Base-by-base conservation (phyloP, 2,888 invertebrate genomes). In the Eueremaeus valkanovi region DNA sequence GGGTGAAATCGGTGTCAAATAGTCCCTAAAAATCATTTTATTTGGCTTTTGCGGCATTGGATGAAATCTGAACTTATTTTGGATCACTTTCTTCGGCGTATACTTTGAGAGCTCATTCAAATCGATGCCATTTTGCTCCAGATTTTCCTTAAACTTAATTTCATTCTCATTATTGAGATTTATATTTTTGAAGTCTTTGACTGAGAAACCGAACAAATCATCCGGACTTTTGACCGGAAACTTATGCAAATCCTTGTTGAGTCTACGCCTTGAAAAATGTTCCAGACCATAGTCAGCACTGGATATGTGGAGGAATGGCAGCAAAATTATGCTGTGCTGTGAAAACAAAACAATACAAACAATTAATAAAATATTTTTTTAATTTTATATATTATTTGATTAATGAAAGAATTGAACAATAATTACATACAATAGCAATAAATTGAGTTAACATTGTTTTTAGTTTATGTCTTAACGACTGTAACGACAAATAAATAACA, bases 221-320 rank as follows among this genome's bases (percentile, higher is more conserved):
- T 70, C 70, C 36, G 70, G 70, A 29, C 70, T 70, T 45, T 45
- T 70, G 18, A 70, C 29, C 27, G 40, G 70, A 70, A 45, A 70
- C 0, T 18, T 70, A 13, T 45, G 42, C 18, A 45, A 6, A 8
- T 45, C 70, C 9, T 42, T 3, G 13, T 66, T 66, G 1, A 66
- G 36, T 9, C 63, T 66, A 36, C 6, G 36, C 1, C 31, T 66
- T 5, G 63, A 33, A 9, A 66, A 36, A 21, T 66, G 36, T 0
- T 36, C 63, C 36, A 66, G 21, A 2, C 63, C 63, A 66, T 66
- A 66, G 36, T 66, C 63, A 33, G 63, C 63, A 18, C n/a, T n/a
- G 9, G 13, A 0, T 18, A 16, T 33, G 9, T 13, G 33, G n/a
- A 66, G 5, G 5, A n/a, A 21, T 9, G 63, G n/a, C 3, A 66